Conservation (phyloP, 1,140 invertebrate genomes). For the Himalopsyche phryganea region DNA sequence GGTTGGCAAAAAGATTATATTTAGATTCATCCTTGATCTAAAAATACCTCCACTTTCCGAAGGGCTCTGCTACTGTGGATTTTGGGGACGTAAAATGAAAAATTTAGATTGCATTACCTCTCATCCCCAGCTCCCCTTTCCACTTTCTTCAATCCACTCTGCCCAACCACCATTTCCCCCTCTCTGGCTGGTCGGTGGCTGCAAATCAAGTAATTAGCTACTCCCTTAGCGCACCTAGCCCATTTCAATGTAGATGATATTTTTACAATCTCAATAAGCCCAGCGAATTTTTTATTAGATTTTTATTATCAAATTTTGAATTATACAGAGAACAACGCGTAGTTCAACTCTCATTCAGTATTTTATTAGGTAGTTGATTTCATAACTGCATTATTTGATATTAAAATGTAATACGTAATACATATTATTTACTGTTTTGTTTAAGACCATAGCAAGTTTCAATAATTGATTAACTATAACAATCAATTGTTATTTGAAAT, state of each 20-base stretch:
- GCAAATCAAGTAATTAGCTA: conserved; percentile 31
- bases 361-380: too few species aligned
- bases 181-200: not conserved
- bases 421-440: too few species aligned
- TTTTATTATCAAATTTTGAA: too few species aligned
- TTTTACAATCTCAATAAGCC: conserved; percentile 4
- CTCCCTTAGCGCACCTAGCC: conserved; percentile 2
- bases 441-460: too few species aligned
- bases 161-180: not conserved
- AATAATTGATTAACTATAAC: too few species aligned
- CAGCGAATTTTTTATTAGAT: too few species aligned
- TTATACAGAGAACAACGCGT: too few species aligned
- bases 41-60: not conserved
- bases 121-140: not conserved
- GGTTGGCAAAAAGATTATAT: too few species aligned
- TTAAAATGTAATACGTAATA: too few species aligned
- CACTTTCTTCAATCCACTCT: not conserved
- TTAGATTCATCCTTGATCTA: not conserved
- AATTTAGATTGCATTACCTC: conserved; percentile 30
- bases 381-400: too few species aligned
- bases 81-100: conserved; percentile 26
- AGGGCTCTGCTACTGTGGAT: not conserved
- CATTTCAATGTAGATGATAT: conserved; percentile 13
- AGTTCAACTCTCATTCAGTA: too few species aligned
- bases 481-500: too few species aligned